These are phyloP conservation scores for Cisticola juncidis DNA, from an alignment of 2,113 vertebrate genomes.

Conservation along the genomic window DNA sequence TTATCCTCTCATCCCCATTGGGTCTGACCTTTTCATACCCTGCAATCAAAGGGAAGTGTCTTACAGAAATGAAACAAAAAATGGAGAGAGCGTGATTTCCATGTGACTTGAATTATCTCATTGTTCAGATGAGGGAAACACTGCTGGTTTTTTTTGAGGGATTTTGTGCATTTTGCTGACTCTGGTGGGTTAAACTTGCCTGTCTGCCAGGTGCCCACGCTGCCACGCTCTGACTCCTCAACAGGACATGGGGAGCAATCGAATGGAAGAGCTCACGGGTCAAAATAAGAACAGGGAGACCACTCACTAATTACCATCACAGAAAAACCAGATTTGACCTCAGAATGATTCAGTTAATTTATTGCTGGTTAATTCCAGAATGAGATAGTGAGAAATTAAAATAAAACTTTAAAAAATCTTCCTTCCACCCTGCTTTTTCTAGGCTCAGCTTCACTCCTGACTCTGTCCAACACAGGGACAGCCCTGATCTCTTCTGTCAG, in stretches of 20 bases:
- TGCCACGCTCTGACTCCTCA: background rate
- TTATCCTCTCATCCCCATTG: background rate
- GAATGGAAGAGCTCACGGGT: background rate
- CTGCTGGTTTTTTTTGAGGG: background rate
- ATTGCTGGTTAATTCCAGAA: background rate
- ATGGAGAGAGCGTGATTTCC: fast-evolving
- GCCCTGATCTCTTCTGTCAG: background rate
- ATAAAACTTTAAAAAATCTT: background rate
- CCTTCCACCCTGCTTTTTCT: background rate
- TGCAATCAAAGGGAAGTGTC: background rate
- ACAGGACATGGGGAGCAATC: background rate
- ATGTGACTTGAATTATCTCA: background rate
- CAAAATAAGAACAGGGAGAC: background rate
- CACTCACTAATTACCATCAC: background rate
- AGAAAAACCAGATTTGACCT: background rate
- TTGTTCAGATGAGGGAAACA: background rate
- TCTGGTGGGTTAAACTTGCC: background rate
- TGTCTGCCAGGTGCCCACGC: background rate
- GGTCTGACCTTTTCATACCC: background rate
- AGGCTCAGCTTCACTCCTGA: background rate
- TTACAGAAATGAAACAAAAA: background rate
- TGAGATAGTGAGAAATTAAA: background rate
- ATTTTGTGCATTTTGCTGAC: background rate
- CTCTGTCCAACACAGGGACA: background rate
- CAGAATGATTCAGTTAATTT: background rate